Conservation (phyloP, 2,797 vertebrate genomes). For the Anabas testudineus region DNA sequence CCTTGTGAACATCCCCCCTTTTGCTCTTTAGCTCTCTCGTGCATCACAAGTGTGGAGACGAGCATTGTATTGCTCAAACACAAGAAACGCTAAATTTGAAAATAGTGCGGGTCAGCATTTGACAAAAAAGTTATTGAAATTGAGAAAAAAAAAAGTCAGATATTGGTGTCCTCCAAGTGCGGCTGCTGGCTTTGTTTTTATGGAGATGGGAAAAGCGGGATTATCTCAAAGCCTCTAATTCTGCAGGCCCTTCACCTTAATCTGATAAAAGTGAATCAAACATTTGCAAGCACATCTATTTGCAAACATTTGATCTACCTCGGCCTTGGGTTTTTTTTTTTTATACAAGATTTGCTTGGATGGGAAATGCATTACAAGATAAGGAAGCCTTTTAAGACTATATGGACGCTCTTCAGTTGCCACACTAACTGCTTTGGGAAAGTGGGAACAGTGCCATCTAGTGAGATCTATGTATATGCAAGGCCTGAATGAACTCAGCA, state of each 20-base stretch:
- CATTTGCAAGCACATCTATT: conserved; percentile 56
- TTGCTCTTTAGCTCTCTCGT: conserved; percentile 51
- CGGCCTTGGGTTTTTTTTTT: conserved; percentile 42
- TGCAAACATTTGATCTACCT: conserved; percentile 56
- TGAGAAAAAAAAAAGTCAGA: background rate
- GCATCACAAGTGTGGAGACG: conserved; percentile 58
- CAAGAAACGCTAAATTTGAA: conserved; percentile 19
- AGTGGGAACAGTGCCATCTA: conserved; percentile 82
- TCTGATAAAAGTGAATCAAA: conserved; percentile 59
- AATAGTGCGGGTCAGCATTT: conserved; percentile 3
- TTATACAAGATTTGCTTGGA: conserved; percentile 56
- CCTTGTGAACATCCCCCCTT: conserved; percentile 45
- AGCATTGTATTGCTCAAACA: conserved; percentile 61
- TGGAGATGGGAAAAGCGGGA: conserved; percentile 34
- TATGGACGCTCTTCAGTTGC: conserved; percentile 33
- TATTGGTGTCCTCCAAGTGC: conserved; percentile 28
- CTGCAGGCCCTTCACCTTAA: conserved; percentile 34
- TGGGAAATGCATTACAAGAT: conserved; percentile 59
- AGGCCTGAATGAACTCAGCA: conserved; percentile 14
- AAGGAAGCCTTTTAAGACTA: conserved; percentile 52
- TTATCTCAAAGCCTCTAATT: conserved; percentile 54
- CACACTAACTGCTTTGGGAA: conserved; percentile 33
- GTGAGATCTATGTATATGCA: conserved; percentile 51
- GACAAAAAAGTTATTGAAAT: background rate
- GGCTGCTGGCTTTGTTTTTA: conserved; percentile 34